Evolutionary conservation across 1,140 invertebrate species (phyloP).

Genomic region (Diuraphis noxia): DNA sequence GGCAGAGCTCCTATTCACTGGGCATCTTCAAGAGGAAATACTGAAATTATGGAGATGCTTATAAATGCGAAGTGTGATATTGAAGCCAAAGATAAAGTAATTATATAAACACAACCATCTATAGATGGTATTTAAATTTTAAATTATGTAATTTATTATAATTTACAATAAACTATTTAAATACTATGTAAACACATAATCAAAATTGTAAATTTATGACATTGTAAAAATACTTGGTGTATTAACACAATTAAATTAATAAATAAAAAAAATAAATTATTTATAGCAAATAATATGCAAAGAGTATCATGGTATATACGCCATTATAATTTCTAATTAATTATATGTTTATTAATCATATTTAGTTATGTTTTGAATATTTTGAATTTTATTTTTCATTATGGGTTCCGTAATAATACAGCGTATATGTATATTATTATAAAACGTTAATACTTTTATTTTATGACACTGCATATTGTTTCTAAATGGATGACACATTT

Average conservation of each 20-base stretch:
- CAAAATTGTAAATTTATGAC: too few species aligned
- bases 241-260: too few species aligned
- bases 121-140: not conserved
- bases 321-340: not conserved
- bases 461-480: not conserved
- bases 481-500: not conserved
- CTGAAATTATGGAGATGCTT: constrained; percentile 73
- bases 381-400: not conserved
- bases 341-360: not conserved
- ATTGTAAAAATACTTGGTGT: too few species aligned
- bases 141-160: not conserved
- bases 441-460: not conserved
- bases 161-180: too few species aligned
- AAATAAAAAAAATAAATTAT: too few species aligned
- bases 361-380: not conserved
- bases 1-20: constrained; percentile 76
- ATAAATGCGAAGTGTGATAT: constrained; percentile 75
- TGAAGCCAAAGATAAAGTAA: constrained; percentile 76
- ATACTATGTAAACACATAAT: too few species aligned
- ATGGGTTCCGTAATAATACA: not conserved
- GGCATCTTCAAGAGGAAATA: constrained; percentile 74
- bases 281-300: not conserved
- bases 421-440: not conserved
- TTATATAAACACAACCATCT: not conserved
- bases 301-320: not conserved